Evolutionary conservation across 1,140 invertebrate species (phyloP).

Genomic region (Drosophila funebris): DNA sequence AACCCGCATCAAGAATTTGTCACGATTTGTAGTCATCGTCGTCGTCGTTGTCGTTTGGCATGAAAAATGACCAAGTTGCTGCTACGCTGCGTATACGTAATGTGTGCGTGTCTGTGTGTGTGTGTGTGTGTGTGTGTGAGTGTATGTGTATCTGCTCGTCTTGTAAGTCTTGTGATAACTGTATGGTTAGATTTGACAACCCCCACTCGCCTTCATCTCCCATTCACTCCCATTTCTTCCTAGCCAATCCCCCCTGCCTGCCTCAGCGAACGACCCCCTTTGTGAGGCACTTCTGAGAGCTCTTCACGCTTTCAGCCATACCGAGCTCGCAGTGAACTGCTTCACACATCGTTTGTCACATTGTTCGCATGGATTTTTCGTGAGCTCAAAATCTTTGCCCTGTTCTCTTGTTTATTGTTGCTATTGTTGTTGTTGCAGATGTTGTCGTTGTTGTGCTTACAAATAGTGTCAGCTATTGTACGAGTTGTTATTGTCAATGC

Average conservation of each 20-base stretch:
- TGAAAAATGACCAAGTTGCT: slow-evolving; percentile 76
- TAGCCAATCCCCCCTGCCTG: neutral
- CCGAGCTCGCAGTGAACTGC: slow-evolving; percentile 41
- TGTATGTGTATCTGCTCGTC: slow-evolving; percentile 9
- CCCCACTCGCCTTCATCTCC: neutral
- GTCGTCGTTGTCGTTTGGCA: slow-evolving; percentile 50
- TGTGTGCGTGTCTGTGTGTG: slow-evolving; percentile 18
- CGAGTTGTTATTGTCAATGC: slow-evolving; percentile 60
- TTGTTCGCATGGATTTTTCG: slow-evolving; percentile 64
- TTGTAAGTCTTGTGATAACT: slow-evolving; percentile 63
- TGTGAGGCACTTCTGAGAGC: slow-evolving; percentile 18
- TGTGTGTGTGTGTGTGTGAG: slow-evolving; percentile 1
- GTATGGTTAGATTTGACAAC: slow-evolving; percentile 67
- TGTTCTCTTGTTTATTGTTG: slow-evolving; percentile 35
- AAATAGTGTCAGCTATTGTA: slow-evolving; percentile 49
- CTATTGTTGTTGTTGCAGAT: slow-evolving; percentile 16
- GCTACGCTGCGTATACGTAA: slow-evolving; percentile 71
- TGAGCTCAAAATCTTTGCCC: slow-evolving; percentile 57
- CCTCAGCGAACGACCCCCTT: no score
- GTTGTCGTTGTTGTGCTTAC: slow-evolving; percentile 42
- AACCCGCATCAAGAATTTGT: slow-evolving; percentile 81
- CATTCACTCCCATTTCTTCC: neutral
- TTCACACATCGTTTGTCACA: slow-evolving; percentile 82
- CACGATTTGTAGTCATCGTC: slow-evolving; percentile 80
- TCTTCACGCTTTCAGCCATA: slow-evolving; percentile 58